Evolutionary conservation across 2,113 vertebrate species (phyloP), one percentile per base, ranked within the genome.

Genomic region (Menidia beryllina): DNA sequence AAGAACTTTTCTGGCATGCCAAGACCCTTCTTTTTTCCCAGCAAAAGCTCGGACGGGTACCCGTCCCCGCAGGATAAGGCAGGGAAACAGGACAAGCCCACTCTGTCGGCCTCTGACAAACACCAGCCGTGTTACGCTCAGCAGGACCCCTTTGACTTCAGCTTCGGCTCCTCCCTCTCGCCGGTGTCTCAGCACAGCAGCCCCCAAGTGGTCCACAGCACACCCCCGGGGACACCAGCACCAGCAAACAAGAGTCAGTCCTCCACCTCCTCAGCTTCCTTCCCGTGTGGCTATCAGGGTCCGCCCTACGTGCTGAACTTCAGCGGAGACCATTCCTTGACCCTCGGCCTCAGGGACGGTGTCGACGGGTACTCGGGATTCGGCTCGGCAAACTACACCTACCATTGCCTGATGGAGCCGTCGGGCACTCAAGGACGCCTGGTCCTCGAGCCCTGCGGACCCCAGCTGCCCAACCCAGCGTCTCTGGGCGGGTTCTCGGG

Each of bases 371-470:
- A 90, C 72, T 83, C 91, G 0, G 91, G 92, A 5, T 76, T 90
- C 0, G 80, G 91, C 39, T 70, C 91, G 1, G 66, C 92, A 8
- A 94, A 93, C 86, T 94, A 94, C 84, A 94, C 93, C 47, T 94
- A 94, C 81, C 93, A 93, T 63, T 94, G 93, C 81, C 86, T 94
- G 51, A 94, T 94, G 93, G 93, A 94, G 27, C 92, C 93, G 24
- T 94, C 93, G 0, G 93, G 93, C 63, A 93, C 93, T 4, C 93
- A 94, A 41, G 93, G 93, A 19, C 85, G 93, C 55, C 81, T 94
- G 45, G 93, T 94, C 13, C 86, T 93, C 0, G 93, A 93, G 69
- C 89, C 91, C 8, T 89, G 92, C n/a, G 91, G 82, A 27, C 90
- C 91, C 1, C 91, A 81, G 73, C 59, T 66, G 6, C 69, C 88